Conservation (phyloP, 2,888 invertebrate species). For the Limnephilus rhombicus region DNA sequence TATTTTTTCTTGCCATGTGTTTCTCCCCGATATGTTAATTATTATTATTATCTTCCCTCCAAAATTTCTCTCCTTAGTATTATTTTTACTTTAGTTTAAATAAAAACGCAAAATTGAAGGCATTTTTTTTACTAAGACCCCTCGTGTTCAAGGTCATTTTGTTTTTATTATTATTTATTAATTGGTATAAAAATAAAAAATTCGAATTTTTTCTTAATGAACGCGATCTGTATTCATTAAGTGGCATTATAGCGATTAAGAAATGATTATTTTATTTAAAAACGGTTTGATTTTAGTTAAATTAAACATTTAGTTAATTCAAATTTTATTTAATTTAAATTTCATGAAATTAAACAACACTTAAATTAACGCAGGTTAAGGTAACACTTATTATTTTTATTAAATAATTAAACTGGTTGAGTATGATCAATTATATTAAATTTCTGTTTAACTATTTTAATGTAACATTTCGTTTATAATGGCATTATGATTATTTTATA, state of each 20-base stretch:
- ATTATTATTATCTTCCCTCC: not conserved
- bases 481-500: not conserved
- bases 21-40: not conserved
- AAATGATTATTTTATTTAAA: not conserved
- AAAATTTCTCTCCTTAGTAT: not conserved
- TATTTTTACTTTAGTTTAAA: not conserved
- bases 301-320: not conserved
- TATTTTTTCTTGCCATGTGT: slow-evolving; percentile 16
- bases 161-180: slow-evolving; percentile 2
- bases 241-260: slow-evolving; percentile 16
- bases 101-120: not conserved
- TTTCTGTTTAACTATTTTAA: not conserved
- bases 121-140: not conserved
- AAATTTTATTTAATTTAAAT: not conserved
- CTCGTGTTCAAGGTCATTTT: not conserved
- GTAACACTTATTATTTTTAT: not conserved
- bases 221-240: not conserved
- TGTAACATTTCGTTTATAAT: not conserved
- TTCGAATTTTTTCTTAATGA: not conserved
- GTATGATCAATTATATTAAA: not conserved
- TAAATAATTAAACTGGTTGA: not conserved
- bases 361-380: not conserved
- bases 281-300: not conserved
- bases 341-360: not conserved
- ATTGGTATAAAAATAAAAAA: not conserved